Evolutionary conservation across 2,888 invertebrate genomes (phyloP), one percentile per base, ranked within the genome.

Genomic region (Leptinotarsa tumamoca): DNA sequence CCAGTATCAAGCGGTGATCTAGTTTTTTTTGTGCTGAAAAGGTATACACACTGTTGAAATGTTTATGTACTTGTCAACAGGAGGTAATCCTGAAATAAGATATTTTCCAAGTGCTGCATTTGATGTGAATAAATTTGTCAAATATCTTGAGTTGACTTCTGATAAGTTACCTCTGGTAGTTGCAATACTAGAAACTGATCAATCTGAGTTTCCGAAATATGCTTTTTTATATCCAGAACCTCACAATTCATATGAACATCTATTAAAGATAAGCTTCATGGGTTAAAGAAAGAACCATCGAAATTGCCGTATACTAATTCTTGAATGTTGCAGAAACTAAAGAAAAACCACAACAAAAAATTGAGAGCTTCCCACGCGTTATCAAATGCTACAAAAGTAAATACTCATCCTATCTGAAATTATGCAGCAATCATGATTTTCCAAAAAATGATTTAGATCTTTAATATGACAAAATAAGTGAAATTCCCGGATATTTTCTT

Each of bases 161-260:
- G 77, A 90, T 91, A 80, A 74, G 69, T 86, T 98, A 67, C 96
- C 97, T 0, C 86, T 98, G 21, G 90, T 96, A 78, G 95, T 96
- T 0, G 94, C 95, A 1, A 86, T 98, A 49, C 88, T 97, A 10
- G 98, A 98, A 2, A 93, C 97, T 13, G 90, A 93, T 52, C 90
- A 90, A 74, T 89, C 88, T 4, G 90, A 91, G 0, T 96, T 97
- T 84, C 33, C 33, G 0, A 33, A 33, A 33, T 33, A 33, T 33
- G 33, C 7, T 33, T 33, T 2, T 33, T 33, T 33, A 33, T 33
- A 33, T 33, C 89, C 89, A 2, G 91, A 92, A 78, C 96, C 97
- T 92, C 84, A 82, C 93, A 56, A 90, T 91, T 13, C 92, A 91
- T 82, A 90, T 88, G 67, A 33, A 67, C 43, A 27, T 50, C 17